Conservation (phyloP, 1,140 invertebrate species). For the Ostrea edulis region DNA sequence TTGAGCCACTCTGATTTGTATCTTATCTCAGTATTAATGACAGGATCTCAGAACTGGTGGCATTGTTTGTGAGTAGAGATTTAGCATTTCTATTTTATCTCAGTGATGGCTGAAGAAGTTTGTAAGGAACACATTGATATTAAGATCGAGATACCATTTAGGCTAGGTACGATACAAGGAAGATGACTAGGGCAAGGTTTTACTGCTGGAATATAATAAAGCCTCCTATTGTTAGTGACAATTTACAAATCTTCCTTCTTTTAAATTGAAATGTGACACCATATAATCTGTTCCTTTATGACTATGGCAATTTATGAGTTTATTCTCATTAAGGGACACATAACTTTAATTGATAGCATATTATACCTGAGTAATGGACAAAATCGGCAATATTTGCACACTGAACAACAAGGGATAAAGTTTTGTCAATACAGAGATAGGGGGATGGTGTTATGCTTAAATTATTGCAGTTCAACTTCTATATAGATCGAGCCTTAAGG, state of each 20-base stretch:
- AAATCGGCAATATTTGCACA: not conserved
- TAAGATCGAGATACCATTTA: too few species aligned
- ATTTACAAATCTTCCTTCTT: not conserved
- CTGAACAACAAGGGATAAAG: not conserved
- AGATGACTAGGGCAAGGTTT: too few species aligned
- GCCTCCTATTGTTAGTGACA: too few species aligned
- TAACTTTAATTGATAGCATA: not conserved
- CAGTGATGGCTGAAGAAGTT: too few species aligned
- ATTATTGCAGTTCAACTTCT: not conserved
- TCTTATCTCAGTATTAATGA: too few species aligned
- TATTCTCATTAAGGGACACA: not conserved
- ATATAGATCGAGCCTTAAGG: not conserved
- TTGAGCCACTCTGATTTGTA: too few species aligned
- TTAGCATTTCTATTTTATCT: too few species aligned
- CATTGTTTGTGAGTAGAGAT: too few species aligned
- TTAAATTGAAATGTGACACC: not conserved
- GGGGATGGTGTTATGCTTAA: not conserved
- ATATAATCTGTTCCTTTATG: not conserved
- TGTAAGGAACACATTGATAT: too few species aligned
- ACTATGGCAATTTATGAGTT: not conserved
- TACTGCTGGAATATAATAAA: too few species aligned
- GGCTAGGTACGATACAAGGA: too few species aligned
- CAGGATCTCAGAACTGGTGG: too few species aligned
- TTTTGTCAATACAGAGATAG: not conserved
- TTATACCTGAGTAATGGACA: not conserved